Evolutionary conservation across 2,113 vertebrate species (phyloP).

Genomic region (Python bivittatus): DNA sequence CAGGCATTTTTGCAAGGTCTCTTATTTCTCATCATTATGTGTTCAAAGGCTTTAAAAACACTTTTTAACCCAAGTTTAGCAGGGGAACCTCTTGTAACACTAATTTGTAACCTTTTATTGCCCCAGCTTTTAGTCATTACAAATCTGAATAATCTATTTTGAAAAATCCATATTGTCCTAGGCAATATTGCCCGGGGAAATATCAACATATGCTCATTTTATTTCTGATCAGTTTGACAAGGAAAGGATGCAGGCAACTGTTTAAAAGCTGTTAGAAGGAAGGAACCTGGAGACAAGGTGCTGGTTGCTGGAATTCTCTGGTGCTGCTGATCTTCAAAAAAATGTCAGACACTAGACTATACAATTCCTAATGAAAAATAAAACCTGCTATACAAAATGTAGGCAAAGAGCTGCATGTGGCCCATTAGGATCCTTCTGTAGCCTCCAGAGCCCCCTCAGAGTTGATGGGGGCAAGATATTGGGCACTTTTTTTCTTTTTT

Average conservation of each 20-base stretch:
- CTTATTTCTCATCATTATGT: neutral
- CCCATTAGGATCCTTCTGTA: neutral
- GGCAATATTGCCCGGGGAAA: neutral
- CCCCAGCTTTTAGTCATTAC: neutral
- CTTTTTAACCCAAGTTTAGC: neutral
- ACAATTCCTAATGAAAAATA: neutral
- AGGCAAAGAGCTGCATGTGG: neutral
- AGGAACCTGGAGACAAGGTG: neutral
- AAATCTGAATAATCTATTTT: neutral
- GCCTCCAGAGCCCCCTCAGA: neutral
- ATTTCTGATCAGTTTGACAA: constrained; percentile 2
- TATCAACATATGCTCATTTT: neutral
- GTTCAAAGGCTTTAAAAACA: neutral
- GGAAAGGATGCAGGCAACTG: neutral
- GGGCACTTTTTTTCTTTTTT: neutral
- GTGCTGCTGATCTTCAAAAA: neutral
- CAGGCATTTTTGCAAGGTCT: rapidly evolving
- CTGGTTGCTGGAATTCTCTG: neutral
- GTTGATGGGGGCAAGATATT: neutral
- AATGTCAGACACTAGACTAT: neutral
- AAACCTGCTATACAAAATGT: neutral
- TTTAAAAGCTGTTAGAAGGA: rapidly evolving
- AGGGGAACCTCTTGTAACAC: neutral
- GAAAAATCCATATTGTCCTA: neutral
- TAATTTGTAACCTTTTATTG: neutral